Evolutionary conservation across 2,113 vertebrate species (phyloP).

Genomic region (Aegithalos caudatus): DNA sequence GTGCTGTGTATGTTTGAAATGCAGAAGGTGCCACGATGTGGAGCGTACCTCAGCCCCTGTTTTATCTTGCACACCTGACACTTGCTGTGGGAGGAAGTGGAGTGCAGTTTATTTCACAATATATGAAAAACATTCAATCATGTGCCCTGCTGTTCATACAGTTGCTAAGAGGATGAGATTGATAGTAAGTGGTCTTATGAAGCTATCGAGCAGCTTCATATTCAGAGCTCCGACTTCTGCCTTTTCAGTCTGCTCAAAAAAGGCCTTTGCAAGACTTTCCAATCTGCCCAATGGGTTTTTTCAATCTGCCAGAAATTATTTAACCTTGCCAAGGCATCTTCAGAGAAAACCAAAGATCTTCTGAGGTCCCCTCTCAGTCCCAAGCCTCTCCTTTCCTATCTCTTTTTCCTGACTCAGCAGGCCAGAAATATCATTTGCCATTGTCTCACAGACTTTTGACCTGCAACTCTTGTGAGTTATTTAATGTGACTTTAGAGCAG

Average conservation of each 20-base stretch:
- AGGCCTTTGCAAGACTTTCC: not conserved
- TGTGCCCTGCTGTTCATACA: constrained; percentile 11
- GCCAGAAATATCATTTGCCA: not conserved
- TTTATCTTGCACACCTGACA: constrained; percentile 41
- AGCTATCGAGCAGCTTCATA: constrained; percentile 29
- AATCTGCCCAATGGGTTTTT: not conserved
- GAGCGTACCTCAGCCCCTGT: not conserved
- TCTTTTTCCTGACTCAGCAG: not conserved
- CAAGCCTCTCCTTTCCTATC: not conserved
- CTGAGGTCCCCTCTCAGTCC: too few species aligned
- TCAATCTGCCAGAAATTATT: not conserved
- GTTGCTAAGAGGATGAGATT: constrained; percentile 46
- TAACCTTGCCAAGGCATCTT: not conserved
- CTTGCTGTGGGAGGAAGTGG: constrained; percentile 6
- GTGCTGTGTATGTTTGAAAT: not conserved
- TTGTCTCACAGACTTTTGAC: not conserved
- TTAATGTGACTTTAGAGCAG: not conserved
- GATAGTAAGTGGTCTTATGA: constrained; percentile 16
- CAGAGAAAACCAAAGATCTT: not conserved
- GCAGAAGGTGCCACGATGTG: not conserved
- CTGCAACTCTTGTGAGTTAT: not conserved
- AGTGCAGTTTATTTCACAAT: constrained; percentile 21
- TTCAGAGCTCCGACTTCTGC: constrained; percentile 9
- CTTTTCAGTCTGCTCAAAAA: not conserved
- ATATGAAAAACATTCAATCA: constrained; percentile 39